phyloP scores from a whole-genome alignment of 2,888 invertebrate species.

The Tanypteryx hageni region DNA sequence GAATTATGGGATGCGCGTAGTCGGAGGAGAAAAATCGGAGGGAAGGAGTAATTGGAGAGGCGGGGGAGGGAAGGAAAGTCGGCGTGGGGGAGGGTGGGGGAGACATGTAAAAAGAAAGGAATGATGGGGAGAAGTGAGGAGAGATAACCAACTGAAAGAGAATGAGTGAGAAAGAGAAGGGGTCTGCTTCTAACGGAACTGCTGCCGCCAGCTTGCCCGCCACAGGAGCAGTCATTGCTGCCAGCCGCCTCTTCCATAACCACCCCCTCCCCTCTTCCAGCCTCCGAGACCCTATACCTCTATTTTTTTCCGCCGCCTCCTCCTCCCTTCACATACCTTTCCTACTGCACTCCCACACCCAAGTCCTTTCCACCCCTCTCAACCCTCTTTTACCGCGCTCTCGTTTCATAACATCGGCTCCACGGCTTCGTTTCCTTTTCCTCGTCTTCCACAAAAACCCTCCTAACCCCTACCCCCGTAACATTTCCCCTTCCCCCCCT shows the following conservation, averaged over 20 bases:
- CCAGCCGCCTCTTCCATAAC: not conserved
- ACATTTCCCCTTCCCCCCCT: not conserved
- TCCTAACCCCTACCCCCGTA: not conserved
- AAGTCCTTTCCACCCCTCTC: not conserved
- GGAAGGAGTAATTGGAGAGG: not conserved
- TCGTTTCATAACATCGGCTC: not conserved
- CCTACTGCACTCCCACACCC: not conserved
- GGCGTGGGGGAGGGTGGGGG: not conserved
- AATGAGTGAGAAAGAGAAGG: not conserved
- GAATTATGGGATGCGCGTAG: not conserved
- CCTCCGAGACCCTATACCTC: no score
- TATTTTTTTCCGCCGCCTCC: no score
- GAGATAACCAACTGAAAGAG: no score
- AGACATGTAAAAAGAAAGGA: not conserved
- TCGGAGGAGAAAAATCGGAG: not conserved
- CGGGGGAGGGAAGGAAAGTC: not conserved
- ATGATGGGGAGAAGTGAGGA: no score
- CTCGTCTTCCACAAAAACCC: not conserved
- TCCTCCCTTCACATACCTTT: not conserved
- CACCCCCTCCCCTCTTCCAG: not conserved
- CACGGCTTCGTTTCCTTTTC: conserved; percentile 15
- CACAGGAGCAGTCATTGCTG: not conserved
- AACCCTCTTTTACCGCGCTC: not conserved
- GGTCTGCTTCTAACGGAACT: not conserved
- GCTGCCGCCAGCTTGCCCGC: not conserved